A percentile compares a stretch with the other conserved stretches of the same genome.
phyloP scores from a whole-genome alignment of 2,113 vertebrate genomes.

The Heteronetta atricapilla region DNA sequence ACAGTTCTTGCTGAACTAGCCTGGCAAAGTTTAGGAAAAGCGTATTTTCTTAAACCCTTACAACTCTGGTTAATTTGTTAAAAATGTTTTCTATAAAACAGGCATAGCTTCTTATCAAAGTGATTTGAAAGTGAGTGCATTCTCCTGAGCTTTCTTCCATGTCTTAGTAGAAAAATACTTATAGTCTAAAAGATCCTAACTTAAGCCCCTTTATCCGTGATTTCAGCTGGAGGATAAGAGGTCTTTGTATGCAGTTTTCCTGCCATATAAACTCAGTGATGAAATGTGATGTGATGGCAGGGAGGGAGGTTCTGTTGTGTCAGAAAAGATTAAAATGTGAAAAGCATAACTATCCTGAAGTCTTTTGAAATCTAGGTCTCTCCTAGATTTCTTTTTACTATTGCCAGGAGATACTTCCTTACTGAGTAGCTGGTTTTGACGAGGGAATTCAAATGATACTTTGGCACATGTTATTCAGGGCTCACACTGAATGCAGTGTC shows the following conservation, averaged over 20 bases:
- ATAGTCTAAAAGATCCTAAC: neutral
- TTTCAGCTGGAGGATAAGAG: conserved; percentile 36
- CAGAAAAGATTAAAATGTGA: conserved; percentile 43
- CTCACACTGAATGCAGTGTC: neutral
- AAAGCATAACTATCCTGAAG: neutral
- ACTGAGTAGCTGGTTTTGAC: conserved; percentile 16
- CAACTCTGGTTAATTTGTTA: conserved; percentile 30
- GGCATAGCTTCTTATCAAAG: conserved; percentile 45
- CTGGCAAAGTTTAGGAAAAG: neutral
- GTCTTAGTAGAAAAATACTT: conserved; percentile 45
- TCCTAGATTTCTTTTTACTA: neutral
- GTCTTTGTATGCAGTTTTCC: neutral
- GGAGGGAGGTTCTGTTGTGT: neutral
- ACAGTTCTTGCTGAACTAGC: neutral
- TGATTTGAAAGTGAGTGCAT: conserved; percentile 28
- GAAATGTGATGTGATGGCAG: neutral
- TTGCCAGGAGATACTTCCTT: conserved; percentile 7
- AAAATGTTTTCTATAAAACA: conserved; percentile 56
- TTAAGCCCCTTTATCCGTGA: conserved; percentile 11
- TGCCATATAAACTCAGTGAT: neutral
- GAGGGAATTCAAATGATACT: neutral
- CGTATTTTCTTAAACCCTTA: conserved; percentile 14
- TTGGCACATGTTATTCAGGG: neutral
- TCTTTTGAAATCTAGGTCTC: neutral
- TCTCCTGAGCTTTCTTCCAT: conserved; percentile 44